Evolutionary conservation across 2,113 vertebrate species (phyloP).

Genomic region (Cinclus mexicanus): DNA sequence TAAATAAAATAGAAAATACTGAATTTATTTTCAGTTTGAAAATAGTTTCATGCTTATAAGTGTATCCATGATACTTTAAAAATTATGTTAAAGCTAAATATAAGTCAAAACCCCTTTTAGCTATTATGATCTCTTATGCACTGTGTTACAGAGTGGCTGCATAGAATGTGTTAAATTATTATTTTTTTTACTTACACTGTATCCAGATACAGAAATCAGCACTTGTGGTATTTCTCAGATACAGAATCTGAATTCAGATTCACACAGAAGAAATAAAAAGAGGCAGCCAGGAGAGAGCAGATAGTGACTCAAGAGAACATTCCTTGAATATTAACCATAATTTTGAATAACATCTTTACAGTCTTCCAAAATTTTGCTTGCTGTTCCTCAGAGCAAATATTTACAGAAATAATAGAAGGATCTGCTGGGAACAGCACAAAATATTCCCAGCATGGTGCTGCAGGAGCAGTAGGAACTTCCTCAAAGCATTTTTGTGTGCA

Average conservation of each 20-base stretch:
- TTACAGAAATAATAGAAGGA: constrained; percentile 51
- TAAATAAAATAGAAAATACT: background rate
- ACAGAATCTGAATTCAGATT: background rate
- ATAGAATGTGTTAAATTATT: background rate
- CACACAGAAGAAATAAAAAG: background rate
- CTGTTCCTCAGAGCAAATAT: constrained; percentile 45
- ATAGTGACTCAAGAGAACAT: background rate
- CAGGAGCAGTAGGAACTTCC: constrained; percentile 41
- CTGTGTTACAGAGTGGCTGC: background rate
- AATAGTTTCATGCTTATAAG: background rate
- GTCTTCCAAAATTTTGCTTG: constrained; percentile 16
- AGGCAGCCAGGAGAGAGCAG: background rate
- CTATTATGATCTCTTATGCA: no score
- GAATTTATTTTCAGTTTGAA: background rate
- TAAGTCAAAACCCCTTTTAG: background rate
- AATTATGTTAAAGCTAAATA: background rate
- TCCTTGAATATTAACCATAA: background rate
- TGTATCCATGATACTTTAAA: background rate
- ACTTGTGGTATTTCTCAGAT: background rate
- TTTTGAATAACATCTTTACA: background rate
- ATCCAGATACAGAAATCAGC: background rate
- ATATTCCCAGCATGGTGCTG: background rate
- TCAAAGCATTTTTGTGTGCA: background rate
- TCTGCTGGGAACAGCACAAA: constrained; percentile 54
- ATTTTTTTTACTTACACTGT: background rate